Evolutionary conservation across 2,113 vertebrate genomes (phyloP).

Genomic region (Microtus ochrogaster): DNA sequence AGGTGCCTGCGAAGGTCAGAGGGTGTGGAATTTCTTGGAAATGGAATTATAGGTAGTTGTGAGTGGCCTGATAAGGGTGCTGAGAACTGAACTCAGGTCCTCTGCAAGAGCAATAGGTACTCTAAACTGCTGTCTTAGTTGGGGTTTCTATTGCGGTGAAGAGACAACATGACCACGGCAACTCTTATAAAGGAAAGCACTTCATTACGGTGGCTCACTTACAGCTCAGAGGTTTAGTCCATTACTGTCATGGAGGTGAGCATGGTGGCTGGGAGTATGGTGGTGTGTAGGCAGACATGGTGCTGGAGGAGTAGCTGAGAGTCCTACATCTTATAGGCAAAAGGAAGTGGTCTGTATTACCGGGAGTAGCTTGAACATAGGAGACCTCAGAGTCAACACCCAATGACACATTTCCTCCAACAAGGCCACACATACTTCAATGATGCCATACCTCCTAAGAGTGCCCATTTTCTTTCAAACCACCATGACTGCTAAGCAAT

Average conservation of each 20-base stretch:
- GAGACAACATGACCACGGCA: neutral
- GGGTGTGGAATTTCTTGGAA: neutral
- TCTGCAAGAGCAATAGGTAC: neutral
- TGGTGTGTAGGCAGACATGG: too few relatives aligned
- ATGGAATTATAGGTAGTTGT: neutral
- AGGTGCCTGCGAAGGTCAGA: neutral
- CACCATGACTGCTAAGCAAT: too few relatives aligned
- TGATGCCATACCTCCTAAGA: too few relatives aligned
- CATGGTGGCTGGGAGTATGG: too few relatives aligned
- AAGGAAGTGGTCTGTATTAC: too few relatives aligned
- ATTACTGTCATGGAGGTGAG: neutral
- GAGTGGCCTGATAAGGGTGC: neutral
- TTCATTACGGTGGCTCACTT: neutral
- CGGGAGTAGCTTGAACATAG: too few relatives aligned
- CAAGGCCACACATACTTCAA: too few relatives aligned
- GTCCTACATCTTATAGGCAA: too few relatives aligned
- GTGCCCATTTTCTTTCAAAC: neutral
- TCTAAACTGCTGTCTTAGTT: neutral
- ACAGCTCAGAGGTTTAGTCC: neutral
- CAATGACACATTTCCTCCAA: too few relatives aligned
- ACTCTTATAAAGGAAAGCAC: neutral
- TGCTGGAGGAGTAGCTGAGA: too few relatives aligned
- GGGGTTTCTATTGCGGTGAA: neutral
- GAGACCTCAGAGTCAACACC: too few relatives aligned
- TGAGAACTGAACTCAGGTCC: neutral